Conservation (phyloP, 2,888 invertebrate species). For the Dyspetes luteomarginatus region DNA sequence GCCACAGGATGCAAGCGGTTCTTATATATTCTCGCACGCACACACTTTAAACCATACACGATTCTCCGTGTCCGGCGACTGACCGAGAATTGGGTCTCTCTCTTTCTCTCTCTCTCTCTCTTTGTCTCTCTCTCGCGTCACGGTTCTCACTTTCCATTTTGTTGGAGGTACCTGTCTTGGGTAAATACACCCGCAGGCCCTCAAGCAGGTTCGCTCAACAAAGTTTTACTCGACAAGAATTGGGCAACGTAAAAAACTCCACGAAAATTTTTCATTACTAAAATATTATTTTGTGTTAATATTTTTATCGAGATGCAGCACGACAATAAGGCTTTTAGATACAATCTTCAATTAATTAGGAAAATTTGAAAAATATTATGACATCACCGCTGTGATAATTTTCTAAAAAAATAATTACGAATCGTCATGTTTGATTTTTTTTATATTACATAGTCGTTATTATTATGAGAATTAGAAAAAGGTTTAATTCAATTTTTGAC, state of each 20-base stretch:
- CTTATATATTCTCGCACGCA: constrained; percentile 44
- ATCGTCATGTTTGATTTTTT: no score
- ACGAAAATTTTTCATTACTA: constrained; percentile 23
- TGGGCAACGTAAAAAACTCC: neutral
- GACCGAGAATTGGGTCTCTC: constrained; percentile 64
- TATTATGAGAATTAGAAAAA: no score
- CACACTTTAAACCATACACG: constrained; percentile 38
- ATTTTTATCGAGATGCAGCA: no score
- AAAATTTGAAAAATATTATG: no score
- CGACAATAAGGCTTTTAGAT: no score
- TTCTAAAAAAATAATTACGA: no score
- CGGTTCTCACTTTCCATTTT: constrained; percentile 61
- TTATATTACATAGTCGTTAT: no score
- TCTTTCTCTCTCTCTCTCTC: constrained; percentile 34
- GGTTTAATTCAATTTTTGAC: no score
- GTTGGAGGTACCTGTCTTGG: constrained; percentile 47
- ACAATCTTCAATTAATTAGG: no score
- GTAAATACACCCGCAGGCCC: constrained; percentile 45
- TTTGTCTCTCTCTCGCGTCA: constrained; percentile 25
- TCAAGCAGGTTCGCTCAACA: neutral
- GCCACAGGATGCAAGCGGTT: constrained; percentile 56
- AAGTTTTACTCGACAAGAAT: neutral
- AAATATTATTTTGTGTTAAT: no score
- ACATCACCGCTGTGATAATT: no score
- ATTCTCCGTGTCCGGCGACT: constrained; percentile 52